These are phyloP conservation scores for Dolichoris vasculosae DNA, from an alignment of 1,140 invertebrate genomes.

Conservation along the genomic window DNA sequence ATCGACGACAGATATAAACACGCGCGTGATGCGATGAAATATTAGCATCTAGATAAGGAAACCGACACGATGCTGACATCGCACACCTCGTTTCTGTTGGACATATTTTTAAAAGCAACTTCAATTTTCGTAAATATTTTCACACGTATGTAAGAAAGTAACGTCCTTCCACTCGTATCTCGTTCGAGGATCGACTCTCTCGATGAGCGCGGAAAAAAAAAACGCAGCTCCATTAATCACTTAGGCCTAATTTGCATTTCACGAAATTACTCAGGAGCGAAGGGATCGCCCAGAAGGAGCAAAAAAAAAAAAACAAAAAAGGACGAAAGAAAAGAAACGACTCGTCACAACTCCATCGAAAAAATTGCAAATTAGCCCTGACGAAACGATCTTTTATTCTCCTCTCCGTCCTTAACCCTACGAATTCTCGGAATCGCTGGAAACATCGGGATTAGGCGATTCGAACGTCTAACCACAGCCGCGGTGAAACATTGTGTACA, in stretches of 20 bases:
- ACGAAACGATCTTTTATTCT: background rate
- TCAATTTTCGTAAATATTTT: background rate
- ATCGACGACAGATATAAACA: background rate
- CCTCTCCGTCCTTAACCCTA: background rate
- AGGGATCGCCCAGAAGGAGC: background rate
- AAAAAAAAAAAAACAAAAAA: too few species aligned
- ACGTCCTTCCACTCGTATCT: background rate
- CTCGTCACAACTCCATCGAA: background rate
- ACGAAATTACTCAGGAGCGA: background rate
- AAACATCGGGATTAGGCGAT: background rate
- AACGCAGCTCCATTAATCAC: background rate
- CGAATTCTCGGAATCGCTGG: background rate
- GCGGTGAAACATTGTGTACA: background rate
- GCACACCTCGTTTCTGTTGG: too few species aligned
- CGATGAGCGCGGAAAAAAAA: background rate
- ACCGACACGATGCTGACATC: background rate
- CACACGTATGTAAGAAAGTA: background rate
- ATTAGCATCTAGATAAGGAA: background rate
- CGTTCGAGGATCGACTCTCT: background rate
- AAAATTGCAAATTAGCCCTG: background rate
- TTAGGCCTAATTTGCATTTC: background rate
- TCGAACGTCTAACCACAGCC: background rate
- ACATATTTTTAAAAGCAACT: background rate
- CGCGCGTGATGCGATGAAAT: background rate
- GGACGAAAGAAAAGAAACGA: too few species aligned